Percentiles rank a stretch among this genome's conserved stretches.
Conservation (phyloP, 2,888 invertebrate species). For the Ypsolopha scabrella region DNA sequence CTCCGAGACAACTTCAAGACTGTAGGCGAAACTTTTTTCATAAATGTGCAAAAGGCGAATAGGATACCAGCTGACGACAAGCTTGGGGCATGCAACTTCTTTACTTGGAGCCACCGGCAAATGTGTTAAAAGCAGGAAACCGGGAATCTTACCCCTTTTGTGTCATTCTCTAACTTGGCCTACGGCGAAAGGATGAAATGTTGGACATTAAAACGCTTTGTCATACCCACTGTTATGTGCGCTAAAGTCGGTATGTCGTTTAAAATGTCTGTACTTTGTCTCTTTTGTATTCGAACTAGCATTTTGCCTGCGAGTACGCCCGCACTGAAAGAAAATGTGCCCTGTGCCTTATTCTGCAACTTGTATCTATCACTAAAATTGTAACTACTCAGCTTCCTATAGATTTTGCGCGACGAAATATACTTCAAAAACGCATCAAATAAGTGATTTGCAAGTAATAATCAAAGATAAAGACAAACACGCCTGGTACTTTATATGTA, state of each 20-base stretch:
- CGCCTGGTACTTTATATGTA: background rate
- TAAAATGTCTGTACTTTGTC: too few relatives aligned
- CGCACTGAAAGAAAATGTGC: too few relatives aligned
- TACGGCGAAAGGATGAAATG: conserved; percentile 31
- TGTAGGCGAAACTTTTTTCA: conserved; percentile 62
- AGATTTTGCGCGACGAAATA: too few relatives aligned
- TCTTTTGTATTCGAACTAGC: too few relatives aligned
- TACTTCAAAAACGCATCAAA: too few relatives aligned
- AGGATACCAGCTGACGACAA: conserved; percentile 56
- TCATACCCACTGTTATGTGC: background rate
- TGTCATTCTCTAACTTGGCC: conserved; percentile 48
- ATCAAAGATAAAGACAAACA: background rate
- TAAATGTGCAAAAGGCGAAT: conserved; percentile 49
- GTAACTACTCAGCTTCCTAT: too few relatives aligned
- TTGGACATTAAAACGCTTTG: conserved; percentile 9
- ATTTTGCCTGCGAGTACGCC: too few relatives aligned
- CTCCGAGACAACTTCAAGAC: conserved; percentile 54
- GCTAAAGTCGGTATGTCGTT: too few relatives aligned
- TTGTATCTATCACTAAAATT: too few relatives aligned
- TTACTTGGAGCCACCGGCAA: conserved; percentile 41
- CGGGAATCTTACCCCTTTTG: conserved; percentile 31
- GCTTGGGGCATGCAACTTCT: conserved; percentile 41
- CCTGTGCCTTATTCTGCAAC: too few relatives aligned
- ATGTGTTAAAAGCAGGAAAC: conserved; percentile 59
- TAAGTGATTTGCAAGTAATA: background rate